Conservation (phyloP, 2,888 invertebrate genomes). For the Oxytorus armatus region DNA sequence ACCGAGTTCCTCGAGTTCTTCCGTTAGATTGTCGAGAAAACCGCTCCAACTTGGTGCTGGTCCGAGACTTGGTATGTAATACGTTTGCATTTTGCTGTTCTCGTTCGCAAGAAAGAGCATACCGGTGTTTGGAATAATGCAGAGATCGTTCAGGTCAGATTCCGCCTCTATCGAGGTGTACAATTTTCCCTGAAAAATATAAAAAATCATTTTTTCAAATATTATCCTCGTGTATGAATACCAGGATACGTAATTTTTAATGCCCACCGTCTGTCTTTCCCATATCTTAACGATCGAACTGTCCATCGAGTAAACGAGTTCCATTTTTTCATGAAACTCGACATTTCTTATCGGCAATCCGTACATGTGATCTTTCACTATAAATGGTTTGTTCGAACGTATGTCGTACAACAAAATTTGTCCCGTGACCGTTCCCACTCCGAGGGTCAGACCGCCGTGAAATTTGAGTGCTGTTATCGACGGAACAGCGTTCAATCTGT, state of each 20-base stretch:
- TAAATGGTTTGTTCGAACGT: conserved; percentile 94
- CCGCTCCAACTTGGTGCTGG: conserved; percentile 99
- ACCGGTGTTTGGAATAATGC: conserved; percentile 95
- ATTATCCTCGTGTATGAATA: too few relatives aligned
- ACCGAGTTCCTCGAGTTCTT: conserved; percentile 95
- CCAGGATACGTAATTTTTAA: conserved; percentile 6
- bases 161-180: conserved; percentile 96
- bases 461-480: conserved; percentile 92
- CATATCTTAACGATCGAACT: conserved; percentile 95
- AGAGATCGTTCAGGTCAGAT: conserved; percentile 94
- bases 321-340: conserved; percentile 92
- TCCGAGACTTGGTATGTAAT: conserved; percentile 94
- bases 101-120: conserved; percentile 98
- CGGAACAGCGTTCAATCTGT: conserved; percentile 88
- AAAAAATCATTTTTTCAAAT: conserved; percentile 27
- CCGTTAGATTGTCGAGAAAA: conserved; percentile 97
- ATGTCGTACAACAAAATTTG: conserved; percentile 98
- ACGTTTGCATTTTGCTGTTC: conserved; percentile 96
- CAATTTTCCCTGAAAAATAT: conserved; percentile 95
- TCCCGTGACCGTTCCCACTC: conserved; percentile 97
- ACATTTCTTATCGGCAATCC: conserved; percentile 95
- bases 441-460: conserved; percentile 91
- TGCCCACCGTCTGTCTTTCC: conserved; percentile 92
- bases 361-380: conserved; percentile 98
- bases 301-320: conserved; percentile 95